phyloP scores from a whole-genome alignment of 2,797 vertebrate species.

The Graptemys geographica region DNA sequence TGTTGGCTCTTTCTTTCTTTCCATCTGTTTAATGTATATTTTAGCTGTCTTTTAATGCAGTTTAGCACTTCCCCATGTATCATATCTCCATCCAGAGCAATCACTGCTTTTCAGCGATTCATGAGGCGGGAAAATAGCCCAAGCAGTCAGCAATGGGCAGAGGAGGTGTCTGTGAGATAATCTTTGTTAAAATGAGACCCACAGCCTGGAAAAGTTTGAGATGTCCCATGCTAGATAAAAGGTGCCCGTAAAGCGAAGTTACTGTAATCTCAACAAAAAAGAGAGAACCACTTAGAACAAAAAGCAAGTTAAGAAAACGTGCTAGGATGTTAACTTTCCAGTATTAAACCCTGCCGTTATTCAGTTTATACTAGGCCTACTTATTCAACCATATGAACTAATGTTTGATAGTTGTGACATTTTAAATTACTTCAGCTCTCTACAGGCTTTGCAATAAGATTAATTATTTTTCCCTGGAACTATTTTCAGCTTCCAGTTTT shows the following conservation, averaged over 20 bases:
- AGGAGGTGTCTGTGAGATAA: not conserved
- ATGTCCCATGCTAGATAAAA: not conserved
- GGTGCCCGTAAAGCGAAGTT: not conserved
- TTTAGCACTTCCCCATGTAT: not conserved
- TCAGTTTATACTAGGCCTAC: not conserved
- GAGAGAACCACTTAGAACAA: not conserved
- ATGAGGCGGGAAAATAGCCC: not conserved
- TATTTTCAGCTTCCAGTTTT: slow-evolving; percentile 29
- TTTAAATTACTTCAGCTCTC: not conserved
- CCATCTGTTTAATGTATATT: not conserved
- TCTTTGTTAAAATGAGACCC: not conserved
- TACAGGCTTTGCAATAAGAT: not conserved
- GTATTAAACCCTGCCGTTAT: not conserved
- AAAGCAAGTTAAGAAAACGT: not conserved
- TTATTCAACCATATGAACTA: not conserved
- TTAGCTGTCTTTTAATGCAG: not conserved
- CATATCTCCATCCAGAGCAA: not conserved
- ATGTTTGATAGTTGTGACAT: not conserved
- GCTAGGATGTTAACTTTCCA: not conserved
- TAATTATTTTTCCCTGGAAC: not conserved
- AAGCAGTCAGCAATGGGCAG: not conserved
- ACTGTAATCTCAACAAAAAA: not conserved
- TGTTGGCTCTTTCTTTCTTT: not conserved
- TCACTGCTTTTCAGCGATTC: not conserved
- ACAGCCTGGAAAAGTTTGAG: rapidly evolving